A percentile compares a stretch with the other conserved stretches of the same genome.
Conservation (phyloP, 1,140 invertebrate species). For the Heliothis virescens region DNA sequence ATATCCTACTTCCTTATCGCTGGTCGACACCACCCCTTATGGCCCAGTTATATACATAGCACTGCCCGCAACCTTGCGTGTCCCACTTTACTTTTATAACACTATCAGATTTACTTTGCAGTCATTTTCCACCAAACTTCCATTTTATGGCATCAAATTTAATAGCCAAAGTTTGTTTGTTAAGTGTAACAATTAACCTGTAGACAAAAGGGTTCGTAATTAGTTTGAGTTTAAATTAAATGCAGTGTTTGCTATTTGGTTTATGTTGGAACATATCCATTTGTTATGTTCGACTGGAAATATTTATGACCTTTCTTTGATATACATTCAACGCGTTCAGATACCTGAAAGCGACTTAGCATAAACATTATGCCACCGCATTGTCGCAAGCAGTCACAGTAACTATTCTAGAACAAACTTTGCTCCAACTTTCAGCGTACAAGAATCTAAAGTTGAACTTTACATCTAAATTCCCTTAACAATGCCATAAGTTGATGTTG, state of each 20-base stretch:
- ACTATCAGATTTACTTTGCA: slow-evolving; percentile 54
- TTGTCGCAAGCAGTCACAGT: neutral
- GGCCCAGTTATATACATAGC: slow-evolving; percentile 53
- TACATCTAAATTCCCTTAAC: slow-evolving; percentile 48
- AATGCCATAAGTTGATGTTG: slow-evolving; percentile 45
- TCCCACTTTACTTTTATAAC: slow-evolving; percentile 49
- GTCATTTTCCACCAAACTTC: slow-evolving; percentile 46
- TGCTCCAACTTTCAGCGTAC: slow-evolving; percentile 13
- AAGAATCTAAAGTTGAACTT: slow-evolving; percentile 9
- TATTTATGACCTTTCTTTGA: neutral
- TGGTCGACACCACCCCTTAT: slow-evolving; percentile 57
- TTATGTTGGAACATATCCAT: slow-evolving; percentile 1
- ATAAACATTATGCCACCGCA: slow-evolving; percentile 6
- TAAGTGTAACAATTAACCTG: slow-evolving; percentile 57
- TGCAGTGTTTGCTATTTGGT: neutral
- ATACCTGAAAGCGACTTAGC: slow-evolving; percentile 10
- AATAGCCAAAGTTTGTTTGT: slow-evolving; percentile 56
- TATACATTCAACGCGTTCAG: neutral
- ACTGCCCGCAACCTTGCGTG: slow-evolving; percentile 41
- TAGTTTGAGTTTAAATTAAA: slow-evolving; percentile 22
- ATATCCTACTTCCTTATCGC: slow-evolving; percentile 72
- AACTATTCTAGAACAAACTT: slow-evolving; percentile 10
- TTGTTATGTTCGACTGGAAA: neutral
- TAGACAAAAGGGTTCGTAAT: slow-evolving; percentile 39
- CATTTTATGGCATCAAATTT: slow-evolving; percentile 48